phyloP scores from a whole-genome alignment of 2,797 vertebrate species.

The Cirrhinus mrigala region DNA sequence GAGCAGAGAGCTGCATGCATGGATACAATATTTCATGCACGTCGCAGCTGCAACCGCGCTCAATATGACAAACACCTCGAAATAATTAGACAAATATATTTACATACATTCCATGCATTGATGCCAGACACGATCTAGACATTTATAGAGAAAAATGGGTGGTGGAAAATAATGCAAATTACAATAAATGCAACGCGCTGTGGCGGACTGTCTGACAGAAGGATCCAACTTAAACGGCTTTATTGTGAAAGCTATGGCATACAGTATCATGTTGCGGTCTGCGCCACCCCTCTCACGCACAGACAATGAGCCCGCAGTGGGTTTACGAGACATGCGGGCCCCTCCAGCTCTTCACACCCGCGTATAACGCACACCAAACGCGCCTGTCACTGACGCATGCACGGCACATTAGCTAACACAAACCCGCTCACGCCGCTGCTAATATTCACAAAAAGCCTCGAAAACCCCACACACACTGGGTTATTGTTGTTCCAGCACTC shows the following conservation, averaged over 20 bases:
- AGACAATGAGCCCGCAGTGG: constrained; percentile 84
- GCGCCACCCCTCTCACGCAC: constrained; percentile 62
- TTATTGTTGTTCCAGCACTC: not conserved
- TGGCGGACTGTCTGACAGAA: not conserved
- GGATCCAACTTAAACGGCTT: not conserved
- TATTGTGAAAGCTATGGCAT: constrained; percentile 6
- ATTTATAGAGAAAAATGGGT: not conserved
- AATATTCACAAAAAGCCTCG: not conserved
- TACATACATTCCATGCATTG: constrained; percentile 30
- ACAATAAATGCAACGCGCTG: not conserved
- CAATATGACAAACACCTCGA: not conserved
- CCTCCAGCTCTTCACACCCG: constrained; percentile 38
- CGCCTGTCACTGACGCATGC: constrained; percentile 58
- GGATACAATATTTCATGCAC: constrained; percentile 33
- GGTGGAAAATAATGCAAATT: constrained; percentile 17
- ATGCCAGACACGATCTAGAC: not conserved
- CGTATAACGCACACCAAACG: constrained; percentile 30
- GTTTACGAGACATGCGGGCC: constrained; percentile 56
- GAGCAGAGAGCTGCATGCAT: constrained; percentile 53
- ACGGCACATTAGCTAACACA: constrained; percentile 5
- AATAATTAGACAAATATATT: constrained; percentile 12
- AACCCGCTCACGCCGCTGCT: not conserved
- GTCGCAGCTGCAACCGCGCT: constrained; percentile 41
- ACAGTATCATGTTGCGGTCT: constrained; percentile 50
- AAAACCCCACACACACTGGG: not conserved